These are phyloP conservation scores for Polymixis flavicincta DNA, from an alignment of 2,888 invertebrate genomes.

Conservation along the genomic window DNA sequence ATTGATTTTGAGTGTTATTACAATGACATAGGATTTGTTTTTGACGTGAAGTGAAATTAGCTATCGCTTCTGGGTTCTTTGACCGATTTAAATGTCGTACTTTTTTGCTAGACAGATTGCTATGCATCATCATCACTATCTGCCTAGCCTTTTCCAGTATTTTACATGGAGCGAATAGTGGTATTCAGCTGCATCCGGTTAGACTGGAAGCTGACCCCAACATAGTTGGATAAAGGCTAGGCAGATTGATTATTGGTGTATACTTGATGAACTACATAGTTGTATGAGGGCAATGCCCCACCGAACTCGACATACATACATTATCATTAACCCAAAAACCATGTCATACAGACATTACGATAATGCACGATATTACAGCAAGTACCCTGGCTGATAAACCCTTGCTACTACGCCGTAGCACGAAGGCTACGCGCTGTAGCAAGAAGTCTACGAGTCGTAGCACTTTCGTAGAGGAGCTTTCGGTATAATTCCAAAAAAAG, in stretches of 20 bases:
- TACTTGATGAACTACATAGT: no score
- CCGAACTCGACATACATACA: neutral
- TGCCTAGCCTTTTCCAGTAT: no score
- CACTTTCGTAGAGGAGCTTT: neutral
- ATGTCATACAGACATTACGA: neutral
- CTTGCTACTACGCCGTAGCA: constrained; percentile 42
- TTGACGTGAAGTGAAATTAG: neutral
- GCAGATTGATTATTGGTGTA: no score
- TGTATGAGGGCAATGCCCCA: neutral
- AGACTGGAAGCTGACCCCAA: no score
- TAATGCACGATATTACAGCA: neutral
- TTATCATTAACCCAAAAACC: neutral
- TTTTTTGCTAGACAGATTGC: neutral
- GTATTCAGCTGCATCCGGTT: no score
- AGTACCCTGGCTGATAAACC: constrained; percentile 1
- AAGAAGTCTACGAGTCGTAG: neutral
- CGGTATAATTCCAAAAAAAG: neutral
- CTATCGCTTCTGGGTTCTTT: neutral
- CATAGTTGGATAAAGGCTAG: no score
- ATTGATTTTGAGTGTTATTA: constrained; percentile 29
- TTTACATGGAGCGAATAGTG: no score
- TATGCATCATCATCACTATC: no score
- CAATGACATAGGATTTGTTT: neutral
- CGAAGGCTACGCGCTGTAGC: constrained; percentile 24
- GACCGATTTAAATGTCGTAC: neutral